These are phyloP conservation scores for Drosophila ohnishii DNA, from an alignment of 1,140 invertebrate genomes.

Conservation along the genomic window DNA sequence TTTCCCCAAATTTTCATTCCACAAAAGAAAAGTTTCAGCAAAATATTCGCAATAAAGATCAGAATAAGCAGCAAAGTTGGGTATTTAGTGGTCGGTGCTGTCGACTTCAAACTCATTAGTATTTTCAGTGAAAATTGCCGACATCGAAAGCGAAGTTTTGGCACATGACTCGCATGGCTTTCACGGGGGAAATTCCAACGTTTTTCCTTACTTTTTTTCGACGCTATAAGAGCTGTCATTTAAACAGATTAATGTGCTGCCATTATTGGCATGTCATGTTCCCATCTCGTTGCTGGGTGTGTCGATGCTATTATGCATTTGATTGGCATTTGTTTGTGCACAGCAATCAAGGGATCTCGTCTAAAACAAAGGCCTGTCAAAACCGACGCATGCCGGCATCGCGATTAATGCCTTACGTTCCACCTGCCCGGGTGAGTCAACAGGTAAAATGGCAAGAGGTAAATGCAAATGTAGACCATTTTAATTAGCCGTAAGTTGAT, in stretches of 20 bases:
- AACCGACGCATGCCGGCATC: conserved; percentile 18
- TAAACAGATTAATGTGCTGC: conserved; percentile 70
- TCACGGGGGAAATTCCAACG: conserved; percentile 4
- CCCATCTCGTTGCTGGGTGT: conserved; percentile 5
- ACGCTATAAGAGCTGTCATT: conserved; percentile 53
- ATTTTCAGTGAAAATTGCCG: conserved; percentile 34
- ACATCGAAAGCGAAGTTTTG: conserved; percentile 41
- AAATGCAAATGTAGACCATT: conserved; percentile 52
- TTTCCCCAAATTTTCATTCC: neutral
- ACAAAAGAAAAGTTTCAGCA: neutral
- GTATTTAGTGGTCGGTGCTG: conserved; percentile 5
- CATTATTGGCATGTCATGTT: conserved; percentile 64
- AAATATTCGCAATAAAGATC: neutral
- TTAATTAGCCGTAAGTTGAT: conserved; percentile 75
- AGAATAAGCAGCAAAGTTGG: neutral
- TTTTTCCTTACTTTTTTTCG: neutral
- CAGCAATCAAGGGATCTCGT: conserved; percentile 45
- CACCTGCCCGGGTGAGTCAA: conserved; percentile 17
- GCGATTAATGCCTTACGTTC: conserved; percentile 38
- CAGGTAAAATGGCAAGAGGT: conserved; percentile 24
- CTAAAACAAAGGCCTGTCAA: conserved; percentile 51
- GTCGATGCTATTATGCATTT: conserved; percentile 60
- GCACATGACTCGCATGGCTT: conserved; percentile 37
- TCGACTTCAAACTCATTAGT: conserved; percentile 18
- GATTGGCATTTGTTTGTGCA: conserved; percentile 71